Base-by-base conservation (phyloP, 2,797 vertebrate species). In the Sebastes cheni region DNA sequence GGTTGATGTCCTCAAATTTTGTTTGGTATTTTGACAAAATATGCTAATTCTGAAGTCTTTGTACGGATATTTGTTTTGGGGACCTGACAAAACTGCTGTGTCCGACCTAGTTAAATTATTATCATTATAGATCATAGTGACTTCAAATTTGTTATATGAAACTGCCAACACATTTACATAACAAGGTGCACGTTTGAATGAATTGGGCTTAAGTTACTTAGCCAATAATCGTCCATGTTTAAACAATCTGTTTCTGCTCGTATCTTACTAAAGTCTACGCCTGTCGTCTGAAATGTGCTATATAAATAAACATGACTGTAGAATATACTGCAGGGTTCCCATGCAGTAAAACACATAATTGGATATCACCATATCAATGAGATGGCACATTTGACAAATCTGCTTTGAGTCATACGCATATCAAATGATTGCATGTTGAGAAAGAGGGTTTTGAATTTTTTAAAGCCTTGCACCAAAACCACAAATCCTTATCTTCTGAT, bases 401-500 rank as follows among this genome's bases (percentile, higher is more conserved):
- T 62, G 12, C 30, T 73, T 62, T 54, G 14, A 72, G 22, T 78
- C 50, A 32, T 22, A 39, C 8, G 29, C 34, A 32, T 69, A 65
- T 58, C 6, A 70, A 74, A 72, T 36, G 11, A 50, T 12, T 30
- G 50, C 12, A 62, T 58, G 5, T 54, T 67, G 3, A 77, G 8
- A 32, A n/a, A 67, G 64, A 52, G 14, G 8, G 20, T 69, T 59
- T 55, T 23, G 23, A 27, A 75, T 67, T 20, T 32, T 59, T 18
- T 46, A 59, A 61, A 34, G 52, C 42, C 62, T 42, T 72, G 42
- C 64, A 72, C 10, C 54, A 66, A 66, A 79, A 59, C 60, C 62
- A 65, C 34, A 68, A 72, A 50, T 55, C 39, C 59, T 79, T 67
- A 39, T 81, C 70, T 72, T 71, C 39, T 46, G 50, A 81, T 90